Evolutionary conservation across 2,113 vertebrate genomes (phyloP), one percentile per base, ranked within the genome.

Genomic region (Noctilio leporinus): DNA sequence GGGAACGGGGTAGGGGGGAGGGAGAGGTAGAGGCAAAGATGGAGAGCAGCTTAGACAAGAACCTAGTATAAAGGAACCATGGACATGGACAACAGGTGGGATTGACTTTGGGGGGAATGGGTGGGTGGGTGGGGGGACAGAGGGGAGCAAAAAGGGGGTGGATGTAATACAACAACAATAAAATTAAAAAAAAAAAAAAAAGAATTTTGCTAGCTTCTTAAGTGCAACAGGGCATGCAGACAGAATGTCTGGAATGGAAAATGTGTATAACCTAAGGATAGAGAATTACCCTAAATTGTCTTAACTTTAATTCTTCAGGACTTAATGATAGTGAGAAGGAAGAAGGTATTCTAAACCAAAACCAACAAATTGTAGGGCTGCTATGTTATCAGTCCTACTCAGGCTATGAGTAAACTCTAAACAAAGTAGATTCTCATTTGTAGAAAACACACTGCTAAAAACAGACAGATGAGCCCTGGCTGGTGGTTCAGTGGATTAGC

Each of bases 251-350:
- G 16, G 55, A 92, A 80, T 57, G 72, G 59, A 94, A 94, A 97
- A 81, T 81, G 40, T 80, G 59, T 89, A 96, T 93, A 88, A 89
- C 75, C 84, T 89, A 93, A 96, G 33, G 59, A 82, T 9, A 93
- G 59, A 78, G 64, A 97, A 91, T 88, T 78, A 93, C 16, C 83
- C 59, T 94, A 93, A 96, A 85, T 72, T 95, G 40, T 86, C 82
- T 97, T 90, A 95, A 92, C 76, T 97, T 92, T 86, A 81, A 91
- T 91, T 92, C 78, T 94, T 91, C 40, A 90, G 35, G 22, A 64
- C 69, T 95, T 96, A 94, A 87, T 78, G 90, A 96, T 0, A 89
- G 69, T 93, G 75, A 93, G 69, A 95, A 78, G 51, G 35, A 87
- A 95, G 45, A 87, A 90, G 65, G 57, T 81, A 83, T 94, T 96